These are phyloP conservation scores for human DNA, from an alignment of 2,113 vertebrate genomes.

Conservation along the genomic window GRCh38 chrX:7204001-7204500, in stretches of 20 bases:
- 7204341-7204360: neutral
- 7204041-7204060: too few relatives aligned
- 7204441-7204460: neutral
- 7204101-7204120: neutral
- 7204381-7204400: neutral
- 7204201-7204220: neutral
- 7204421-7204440: neutral
- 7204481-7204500: rapidly evolving
- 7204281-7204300: neutral
- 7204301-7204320: neutral
- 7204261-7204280: neutral
- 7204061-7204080: too few relatives aligned
- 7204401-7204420: neutral
- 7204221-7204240: neutral
- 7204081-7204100: neutral
- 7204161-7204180: neutral
- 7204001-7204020: too few relatives aligned
- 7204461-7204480: rapidly evolving
- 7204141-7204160: neutral
- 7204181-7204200: neutral
- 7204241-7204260: neutral
- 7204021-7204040: too few relatives aligned
- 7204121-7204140: neutral
- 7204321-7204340: neutral
- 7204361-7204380: neutral